Evolutionary conservation across 1,140 invertebrate species (phyloP).

Genomic region (Drosophila hydei): DNA sequence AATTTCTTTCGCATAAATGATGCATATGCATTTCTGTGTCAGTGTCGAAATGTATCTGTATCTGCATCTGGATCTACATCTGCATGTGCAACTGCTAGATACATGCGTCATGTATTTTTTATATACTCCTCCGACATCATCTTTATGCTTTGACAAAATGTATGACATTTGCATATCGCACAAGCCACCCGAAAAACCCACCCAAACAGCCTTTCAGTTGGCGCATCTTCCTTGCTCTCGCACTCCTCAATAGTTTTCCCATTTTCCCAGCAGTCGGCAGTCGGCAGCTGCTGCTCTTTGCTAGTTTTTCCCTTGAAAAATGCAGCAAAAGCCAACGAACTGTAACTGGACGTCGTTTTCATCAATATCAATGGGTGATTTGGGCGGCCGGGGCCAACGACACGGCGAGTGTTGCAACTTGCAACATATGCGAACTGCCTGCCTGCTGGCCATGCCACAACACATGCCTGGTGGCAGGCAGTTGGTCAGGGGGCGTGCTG

Average conservation of each 20-base stretch:
- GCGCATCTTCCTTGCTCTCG: background rate
- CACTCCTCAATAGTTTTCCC: background rate
- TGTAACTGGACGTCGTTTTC: constrained; percentile 82
- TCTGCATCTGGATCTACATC: constrained; percentile 27
- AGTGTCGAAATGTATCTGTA: constrained; percentile 32
- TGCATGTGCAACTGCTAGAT: constrained; percentile 47
- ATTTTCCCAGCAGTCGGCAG: background rate
- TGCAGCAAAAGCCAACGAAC: constrained; percentile 78
- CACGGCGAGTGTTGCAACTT: constrained; percentile 58
- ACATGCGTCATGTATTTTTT: constrained; percentile 77
- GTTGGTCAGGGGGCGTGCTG: constrained; percentile 24
- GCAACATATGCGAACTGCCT: constrained; percentile 71
- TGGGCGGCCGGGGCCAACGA: constrained; percentile 44
- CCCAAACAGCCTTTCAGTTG: constrained; percentile 5
- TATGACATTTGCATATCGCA: constrained; percentile 74
- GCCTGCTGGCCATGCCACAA: constrained; percentile 34
- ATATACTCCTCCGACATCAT: constrained; percentile 71
- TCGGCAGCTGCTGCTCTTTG: constrained; percentile 41
- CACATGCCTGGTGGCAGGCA: constrained; percentile 28
- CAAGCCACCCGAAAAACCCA: constrained; percentile 25
- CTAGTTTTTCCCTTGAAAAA: constrained; percentile 70
- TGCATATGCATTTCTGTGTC: constrained; percentile 67
- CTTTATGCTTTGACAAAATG: constrained; percentile 82
- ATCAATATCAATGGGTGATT: constrained; percentile 78
- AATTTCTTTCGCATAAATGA: constrained; percentile 53